Percentiles rank a stretch among this genome's conserved stretches.
Conservation (phyloP, 2,797 vertebrate species). For the Coccyzus lansbergi region DNA sequence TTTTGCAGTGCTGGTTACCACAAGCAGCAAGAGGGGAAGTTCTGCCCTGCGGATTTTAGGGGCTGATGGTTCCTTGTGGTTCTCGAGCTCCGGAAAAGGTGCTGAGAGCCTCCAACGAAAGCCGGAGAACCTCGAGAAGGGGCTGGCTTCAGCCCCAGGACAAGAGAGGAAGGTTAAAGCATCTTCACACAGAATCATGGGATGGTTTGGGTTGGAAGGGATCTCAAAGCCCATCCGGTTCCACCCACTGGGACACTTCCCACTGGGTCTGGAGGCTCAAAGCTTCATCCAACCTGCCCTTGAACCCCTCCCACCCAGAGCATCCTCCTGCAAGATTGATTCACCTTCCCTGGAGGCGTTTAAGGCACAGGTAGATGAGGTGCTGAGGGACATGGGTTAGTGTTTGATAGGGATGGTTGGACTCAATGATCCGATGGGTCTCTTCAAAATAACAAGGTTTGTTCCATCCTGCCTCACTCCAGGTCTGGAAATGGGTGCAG, state of each 20-base stretch:
- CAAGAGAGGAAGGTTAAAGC: not conserved
- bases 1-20: not conserved
- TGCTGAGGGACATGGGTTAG: too few relatives aligned
- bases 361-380: too few relatives aligned
- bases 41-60: not conserved
- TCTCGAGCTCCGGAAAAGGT: not conserved
- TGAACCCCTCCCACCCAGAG: not conserved
- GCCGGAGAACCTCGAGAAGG: accelerated
- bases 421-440: too few relatives aligned
- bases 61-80: accelerated
- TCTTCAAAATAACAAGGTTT: not conserved
- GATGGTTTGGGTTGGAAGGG: too few relatives aligned
- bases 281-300: too few relatives aligned
- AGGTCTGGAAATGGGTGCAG: accelerated
- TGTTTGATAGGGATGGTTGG: too few relatives aligned
- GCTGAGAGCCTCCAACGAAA: accelerated
- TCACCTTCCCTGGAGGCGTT: too few relatives aligned
- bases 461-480: accelerated
- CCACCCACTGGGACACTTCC: too few relatives aligned
- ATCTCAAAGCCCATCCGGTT: too few relatives aligned
- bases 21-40: not conserved
- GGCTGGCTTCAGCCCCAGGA: not conserved
- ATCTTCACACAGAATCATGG: too few relatives aligned
- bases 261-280: too few relatives aligned
- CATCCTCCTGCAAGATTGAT: not conserved